phyloP scores from a whole-genome alignment of 1,140 invertebrate genomes.

The Solenopsis invicta region DNA sequence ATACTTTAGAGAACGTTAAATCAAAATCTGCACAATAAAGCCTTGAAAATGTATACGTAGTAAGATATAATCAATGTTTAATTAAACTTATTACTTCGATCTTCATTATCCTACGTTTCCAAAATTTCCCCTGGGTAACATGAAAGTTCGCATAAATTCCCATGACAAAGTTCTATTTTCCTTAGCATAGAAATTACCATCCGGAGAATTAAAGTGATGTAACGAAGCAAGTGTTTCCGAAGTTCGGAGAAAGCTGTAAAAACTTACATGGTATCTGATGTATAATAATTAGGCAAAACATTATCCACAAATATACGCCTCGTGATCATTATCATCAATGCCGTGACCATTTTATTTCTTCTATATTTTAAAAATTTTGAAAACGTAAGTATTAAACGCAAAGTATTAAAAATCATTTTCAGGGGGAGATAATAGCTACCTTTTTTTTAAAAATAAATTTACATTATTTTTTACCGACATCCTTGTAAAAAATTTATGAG shows the following conservation, averaged over 20 bases:
- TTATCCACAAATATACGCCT: background rate
- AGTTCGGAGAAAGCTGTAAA: slow-evolving; percentile 1
- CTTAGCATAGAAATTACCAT: background rate
- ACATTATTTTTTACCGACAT: background rate
- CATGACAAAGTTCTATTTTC: background rate
- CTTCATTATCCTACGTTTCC: slow-evolving; percentile 18
- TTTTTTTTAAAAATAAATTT: background rate
- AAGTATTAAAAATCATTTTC: background rate
- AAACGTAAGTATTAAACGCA: background rate
- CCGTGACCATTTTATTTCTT: background rate
- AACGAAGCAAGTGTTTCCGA: slow-evolving; percentile 8
- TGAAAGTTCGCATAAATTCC: slow-evolving; percentile 1
- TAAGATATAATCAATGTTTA: slow-evolving; percentile 25
- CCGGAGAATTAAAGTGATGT: slow-evolving; percentile 12
- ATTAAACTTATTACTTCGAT: slow-evolving; percentile 27
- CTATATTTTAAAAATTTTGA: background rate
- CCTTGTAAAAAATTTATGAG: background rate
- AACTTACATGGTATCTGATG: background rate
- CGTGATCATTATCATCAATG: background rate
- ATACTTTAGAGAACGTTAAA: background rate
- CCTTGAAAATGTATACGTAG: background rate
- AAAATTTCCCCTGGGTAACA: slow-evolving; percentile 9
- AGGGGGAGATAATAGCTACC: background rate
- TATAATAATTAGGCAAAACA: background rate
- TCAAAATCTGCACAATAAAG: background rate